phyloP scores from a whole-genome alignment of 2,113 vertebrate species.

The Lepus timidus region DNA sequence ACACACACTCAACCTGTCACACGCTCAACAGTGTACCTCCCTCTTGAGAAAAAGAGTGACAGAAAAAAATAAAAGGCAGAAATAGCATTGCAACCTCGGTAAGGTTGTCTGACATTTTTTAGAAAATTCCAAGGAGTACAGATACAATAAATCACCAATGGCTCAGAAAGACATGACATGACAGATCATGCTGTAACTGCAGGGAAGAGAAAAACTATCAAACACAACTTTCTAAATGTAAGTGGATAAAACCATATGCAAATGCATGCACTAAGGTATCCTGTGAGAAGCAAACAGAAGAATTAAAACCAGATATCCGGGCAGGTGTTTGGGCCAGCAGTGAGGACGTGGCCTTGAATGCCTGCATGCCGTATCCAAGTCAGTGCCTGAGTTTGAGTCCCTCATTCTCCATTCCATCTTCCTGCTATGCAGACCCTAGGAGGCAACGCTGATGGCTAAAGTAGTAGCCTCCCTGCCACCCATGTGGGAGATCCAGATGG shows the following conservation, averaged over 20 bases:
- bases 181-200: constrained; percentile 71
- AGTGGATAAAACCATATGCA: neutral
- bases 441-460: no score
- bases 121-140: constrained; percentile 78
- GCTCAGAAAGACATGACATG: constrained; percentile 70
- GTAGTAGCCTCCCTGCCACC: no score
- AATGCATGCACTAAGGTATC: neutral
- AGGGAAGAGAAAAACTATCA: constrained; percentile 38
- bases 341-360: no score
- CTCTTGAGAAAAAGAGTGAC: constrained; percentile 75
- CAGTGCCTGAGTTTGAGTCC: no score
- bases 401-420: no score
- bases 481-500: no score
- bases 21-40: constrained; percentile 72
- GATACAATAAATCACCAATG: constrained; percentile 82
- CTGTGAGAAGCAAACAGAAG: neutral
- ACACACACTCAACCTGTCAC: constrained; percentile 39
- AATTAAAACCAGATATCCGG: neutral
- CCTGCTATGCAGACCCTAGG: no score
- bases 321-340: no score
- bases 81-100: constrained; percentile 68
- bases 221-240: constrained; percentile 63
- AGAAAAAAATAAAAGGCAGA: constrained; percentile 73
- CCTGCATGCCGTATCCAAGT: no score
- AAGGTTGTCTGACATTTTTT: constrained; percentile 80